These are phyloP conservation scores for Gambelia wislizenii DNA, from an alignment of 2,797 vertebrate genomes.

Conservation along the genomic window DNA sequence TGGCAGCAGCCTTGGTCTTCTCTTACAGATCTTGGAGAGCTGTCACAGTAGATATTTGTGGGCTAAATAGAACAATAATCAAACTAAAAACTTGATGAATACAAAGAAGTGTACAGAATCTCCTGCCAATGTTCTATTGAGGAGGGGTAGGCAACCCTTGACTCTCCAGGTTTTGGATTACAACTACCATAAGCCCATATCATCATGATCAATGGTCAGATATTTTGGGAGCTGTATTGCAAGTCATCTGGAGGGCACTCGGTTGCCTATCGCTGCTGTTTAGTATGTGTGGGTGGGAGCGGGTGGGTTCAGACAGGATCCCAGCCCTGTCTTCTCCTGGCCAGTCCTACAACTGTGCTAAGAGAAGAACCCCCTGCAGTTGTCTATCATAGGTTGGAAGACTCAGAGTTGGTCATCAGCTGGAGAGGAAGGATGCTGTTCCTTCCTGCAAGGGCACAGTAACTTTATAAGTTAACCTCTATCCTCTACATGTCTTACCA, in stretches of 20 bases:
- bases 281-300: no score
- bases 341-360: conserved; percentile 57
- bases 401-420: conserved; percentile 65
- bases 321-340: conserved; percentile 48
- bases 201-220: no score
- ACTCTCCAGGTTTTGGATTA: no score
- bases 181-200: no score
- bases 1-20: background rate
- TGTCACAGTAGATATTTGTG: background rate
- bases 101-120: background rate
- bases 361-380: conserved; percentile 72
- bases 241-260: no score
- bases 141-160: no score
- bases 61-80: background rate
- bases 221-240: no score
- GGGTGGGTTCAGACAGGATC: no score
- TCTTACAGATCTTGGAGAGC: background rate
- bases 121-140: no score
- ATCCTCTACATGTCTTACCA: conserved; percentile 57
- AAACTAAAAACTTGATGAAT: background rate
- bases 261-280: no score
- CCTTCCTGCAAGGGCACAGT: conserved; percentile 60
- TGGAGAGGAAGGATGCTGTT: conserved; percentile 63
- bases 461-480: conserved; percentile 61
- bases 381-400: conserved; percentile 68